These are phyloP conservation scores for Varanus komodoensis DNA, from an alignment of 2,113 vertebrate species.

Conservation along the genomic window DNA sequence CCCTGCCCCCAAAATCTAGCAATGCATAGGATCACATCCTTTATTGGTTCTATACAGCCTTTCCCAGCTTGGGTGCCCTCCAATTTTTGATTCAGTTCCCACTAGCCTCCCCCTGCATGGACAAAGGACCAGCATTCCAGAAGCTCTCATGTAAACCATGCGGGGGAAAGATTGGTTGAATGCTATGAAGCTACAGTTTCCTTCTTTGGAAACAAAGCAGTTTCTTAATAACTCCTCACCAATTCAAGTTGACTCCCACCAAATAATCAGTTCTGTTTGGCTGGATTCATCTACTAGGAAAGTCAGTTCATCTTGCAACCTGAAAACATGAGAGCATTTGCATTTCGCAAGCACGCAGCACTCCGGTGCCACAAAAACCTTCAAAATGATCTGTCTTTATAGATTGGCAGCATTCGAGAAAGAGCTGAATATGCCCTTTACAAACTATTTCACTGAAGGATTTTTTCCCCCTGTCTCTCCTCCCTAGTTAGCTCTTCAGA, in stretches of 20 bases:
- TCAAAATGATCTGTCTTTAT: neutral
- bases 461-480: neutral
- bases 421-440: neutral
- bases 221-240: neutral
- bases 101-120: too few species aligned
- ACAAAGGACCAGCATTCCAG: too few species aligned
- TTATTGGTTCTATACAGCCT: too few species aligned
- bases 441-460: neutral
- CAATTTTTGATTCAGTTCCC: too few species aligned
- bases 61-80: too few species aligned
- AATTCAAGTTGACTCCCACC: neutral
- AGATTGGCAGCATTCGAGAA: neutral
- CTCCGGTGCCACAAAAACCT: neutral
- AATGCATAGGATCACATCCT: too few species aligned
- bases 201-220: neutral
- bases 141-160: neutral
- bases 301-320: neutral
- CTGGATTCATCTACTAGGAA: neutral
- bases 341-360: neutral
- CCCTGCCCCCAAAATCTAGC: too few species aligned
- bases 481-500: neutral
- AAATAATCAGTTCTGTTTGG: neutral
- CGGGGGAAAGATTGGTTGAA: neutral
- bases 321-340: neutral
- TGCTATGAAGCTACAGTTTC: neutral